These are phyloP conservation scores for Anthonomus grandis DNA, from an alignment of 1,140 invertebrate species.

Conservation along the genomic window DNA sequence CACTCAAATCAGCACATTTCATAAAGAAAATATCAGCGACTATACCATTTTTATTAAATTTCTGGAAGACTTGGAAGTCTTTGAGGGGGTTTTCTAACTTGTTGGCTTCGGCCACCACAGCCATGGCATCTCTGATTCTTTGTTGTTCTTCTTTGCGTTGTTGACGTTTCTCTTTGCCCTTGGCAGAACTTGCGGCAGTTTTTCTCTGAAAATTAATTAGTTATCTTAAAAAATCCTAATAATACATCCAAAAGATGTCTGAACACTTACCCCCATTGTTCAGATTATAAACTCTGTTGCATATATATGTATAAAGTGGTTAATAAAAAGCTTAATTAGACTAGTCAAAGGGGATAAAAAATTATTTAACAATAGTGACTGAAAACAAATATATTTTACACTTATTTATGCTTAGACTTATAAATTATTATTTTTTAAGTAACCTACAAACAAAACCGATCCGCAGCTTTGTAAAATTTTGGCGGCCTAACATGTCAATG, in stretches of 20 bases:
- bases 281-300: background rate
- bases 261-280: conserved; percentile 4
- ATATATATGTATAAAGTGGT: background rate
- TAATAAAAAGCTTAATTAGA: too few species aligned
- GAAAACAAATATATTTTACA: too few species aligned
- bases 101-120: conserved; percentile 47
- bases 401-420: too few species aligned
- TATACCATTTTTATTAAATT: conserved; percentile 48
- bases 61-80: conserved; percentile 47
- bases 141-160: conserved; percentile 49
- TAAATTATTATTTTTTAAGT: too few species aligned
- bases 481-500: too few species aligned
- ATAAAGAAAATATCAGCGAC: conserved; percentile 42
- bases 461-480: too few species aligned
- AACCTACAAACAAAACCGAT: too few species aligned
- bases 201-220: conserved; percentile 24
- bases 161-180: conserved; percentile 50
- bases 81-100: conserved; percentile 47
- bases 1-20: conserved; percentile 35
- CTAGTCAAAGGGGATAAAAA: too few species aligned
- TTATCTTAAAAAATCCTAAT: background rate
- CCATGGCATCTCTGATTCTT: conserved; percentile 43
- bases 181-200: conserved; percentile 33
- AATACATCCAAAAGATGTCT: too few species aligned
- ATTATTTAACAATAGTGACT: too few species aligned